These are phyloP conservation scores for Lithodes maja DNA, from an alignment of 2,888 invertebrate species.

Conservation along the genomic window DNA sequence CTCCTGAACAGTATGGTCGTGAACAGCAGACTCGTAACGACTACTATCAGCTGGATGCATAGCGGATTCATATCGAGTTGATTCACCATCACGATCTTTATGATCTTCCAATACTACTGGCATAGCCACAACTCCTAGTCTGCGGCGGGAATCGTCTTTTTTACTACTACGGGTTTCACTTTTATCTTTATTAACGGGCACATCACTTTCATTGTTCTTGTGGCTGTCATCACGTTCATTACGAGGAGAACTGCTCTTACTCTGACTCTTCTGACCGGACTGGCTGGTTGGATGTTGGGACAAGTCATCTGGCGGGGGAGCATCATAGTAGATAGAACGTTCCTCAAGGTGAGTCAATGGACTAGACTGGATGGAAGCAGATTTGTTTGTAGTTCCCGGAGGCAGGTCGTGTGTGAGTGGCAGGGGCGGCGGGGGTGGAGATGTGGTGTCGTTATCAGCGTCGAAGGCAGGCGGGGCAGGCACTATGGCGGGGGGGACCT, in stretches of 20 bases:
- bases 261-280: slow-evolving; percentile 32
- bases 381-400: slow-evolving; percentile 55
- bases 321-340: slow-evolving; percentile 85
- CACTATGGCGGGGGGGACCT: slow-evolving; percentile 62
- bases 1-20: slow-evolving; percentile 62
- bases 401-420: slow-evolving; percentile 61
- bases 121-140: slow-evolving; percentile 57
- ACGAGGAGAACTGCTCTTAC: slow-evolving; percentile 43
- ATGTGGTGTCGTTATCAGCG: slow-evolving; percentile 50
- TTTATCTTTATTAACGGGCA: slow-evolving; percentile 48
- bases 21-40: slow-evolving; percentile 69
- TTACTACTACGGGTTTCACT: slow-evolving; percentile 46
- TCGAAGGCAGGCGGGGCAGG: slow-evolving; percentile 68
- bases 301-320: slow-evolving; percentile 73
- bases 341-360: slow-evolving; percentile 69
- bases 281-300: slow-evolving; percentile 36
- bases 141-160: slow-evolving; percentile 63
- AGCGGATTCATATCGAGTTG: slow-evolving; percentile 68
- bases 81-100: slow-evolving; percentile 63
- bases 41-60: slow-evolving; percentile 61
- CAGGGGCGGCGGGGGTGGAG: slow-evolving; percentile 58
- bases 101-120: slow-evolving; percentile 66
- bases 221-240: slow-evolving; percentile 58
- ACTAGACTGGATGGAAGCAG: slow-evolving; percentile 60
- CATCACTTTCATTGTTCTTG: slow-evolving; percentile 55